Conservation (phyloP, 2,888 invertebrate species). For the Elysia crispata region DNA sequence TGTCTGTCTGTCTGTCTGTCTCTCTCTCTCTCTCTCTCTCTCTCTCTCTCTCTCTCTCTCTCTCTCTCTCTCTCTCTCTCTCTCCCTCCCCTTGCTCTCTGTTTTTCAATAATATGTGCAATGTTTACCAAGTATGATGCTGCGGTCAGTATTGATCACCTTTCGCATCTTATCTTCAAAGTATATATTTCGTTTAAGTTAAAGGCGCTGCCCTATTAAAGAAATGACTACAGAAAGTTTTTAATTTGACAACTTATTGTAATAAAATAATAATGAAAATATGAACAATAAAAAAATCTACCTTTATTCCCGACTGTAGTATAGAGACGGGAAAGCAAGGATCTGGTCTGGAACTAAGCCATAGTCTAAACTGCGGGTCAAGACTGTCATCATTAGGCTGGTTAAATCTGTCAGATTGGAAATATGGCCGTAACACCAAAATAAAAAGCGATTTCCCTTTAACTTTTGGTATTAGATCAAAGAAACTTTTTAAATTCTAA, state of each 20-base stretch:
- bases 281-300: conserved; percentile 46
- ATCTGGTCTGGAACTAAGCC: conserved; percentile 77
- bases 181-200: no score
- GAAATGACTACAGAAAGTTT: neutral
- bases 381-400: conserved; percentile 69
- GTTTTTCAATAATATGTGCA: neutral
- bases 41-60: neutral
- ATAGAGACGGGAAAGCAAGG: conserved; percentile 76
- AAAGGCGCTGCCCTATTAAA: neutral
- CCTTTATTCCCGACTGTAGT: conserved; percentile 76
- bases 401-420: conserved; percentile 63
- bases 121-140: no score
- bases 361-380: conserved; percentile 77
- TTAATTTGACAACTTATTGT: neutral
- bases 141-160: no score
- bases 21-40: neutral
- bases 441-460: neutral
- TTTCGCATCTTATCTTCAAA: no score
- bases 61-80: conserved; percentile 1
- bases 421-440: neutral
- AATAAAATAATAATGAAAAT: neutral
- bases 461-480: neutral
- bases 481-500: no score
- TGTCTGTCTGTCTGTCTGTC: no score
- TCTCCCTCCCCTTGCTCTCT: neutral